phyloP scores from a whole-genome alignment of 2,797 vertebrate species.

The Lepidocolaptes lacrymiger region DNA sequence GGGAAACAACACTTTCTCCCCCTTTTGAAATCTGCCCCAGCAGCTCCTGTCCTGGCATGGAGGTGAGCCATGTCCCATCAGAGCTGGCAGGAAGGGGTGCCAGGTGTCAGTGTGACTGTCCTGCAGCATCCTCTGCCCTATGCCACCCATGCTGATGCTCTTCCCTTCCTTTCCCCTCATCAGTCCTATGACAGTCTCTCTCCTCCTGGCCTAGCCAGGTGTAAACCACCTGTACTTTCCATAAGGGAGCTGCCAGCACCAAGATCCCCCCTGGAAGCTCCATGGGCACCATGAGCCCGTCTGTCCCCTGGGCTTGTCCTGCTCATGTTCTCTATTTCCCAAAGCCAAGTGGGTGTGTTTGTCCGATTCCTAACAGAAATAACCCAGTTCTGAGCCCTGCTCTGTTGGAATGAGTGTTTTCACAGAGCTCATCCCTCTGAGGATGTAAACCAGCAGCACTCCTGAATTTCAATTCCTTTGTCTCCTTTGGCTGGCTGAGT shows the following conservation, averaged over 20 bases:
- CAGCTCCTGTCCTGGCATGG: background rate
- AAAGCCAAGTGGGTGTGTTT: fast-evolving
- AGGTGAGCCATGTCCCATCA: fast-evolving
- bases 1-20: background rate
- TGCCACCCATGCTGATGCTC: fast-evolving
- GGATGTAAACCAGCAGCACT: background rate
- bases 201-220: background rate
- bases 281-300: background rate
- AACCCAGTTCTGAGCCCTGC: background rate
- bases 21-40: background rate
- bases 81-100: background rate
- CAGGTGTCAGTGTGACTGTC: fast-evolving
- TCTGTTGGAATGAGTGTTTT: fast-evolving
- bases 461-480: background rate
- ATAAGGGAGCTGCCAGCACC: background rate
- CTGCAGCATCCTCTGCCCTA: background rate
- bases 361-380: fast-evolving
- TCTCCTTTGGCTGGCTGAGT: background rate
- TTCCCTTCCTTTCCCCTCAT: background rate
- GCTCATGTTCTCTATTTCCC: background rate
- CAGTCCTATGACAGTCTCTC: fast-evolving
- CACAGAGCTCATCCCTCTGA: background rate
- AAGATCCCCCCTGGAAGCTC: background rate
- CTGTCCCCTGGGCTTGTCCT: background rate
- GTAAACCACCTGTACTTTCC: background rate